These are phyloP conservation scores for Sabatieria punctata DNA, from an alignment of 2,888 invertebrate species.

Conservation along the genomic window DNA sequence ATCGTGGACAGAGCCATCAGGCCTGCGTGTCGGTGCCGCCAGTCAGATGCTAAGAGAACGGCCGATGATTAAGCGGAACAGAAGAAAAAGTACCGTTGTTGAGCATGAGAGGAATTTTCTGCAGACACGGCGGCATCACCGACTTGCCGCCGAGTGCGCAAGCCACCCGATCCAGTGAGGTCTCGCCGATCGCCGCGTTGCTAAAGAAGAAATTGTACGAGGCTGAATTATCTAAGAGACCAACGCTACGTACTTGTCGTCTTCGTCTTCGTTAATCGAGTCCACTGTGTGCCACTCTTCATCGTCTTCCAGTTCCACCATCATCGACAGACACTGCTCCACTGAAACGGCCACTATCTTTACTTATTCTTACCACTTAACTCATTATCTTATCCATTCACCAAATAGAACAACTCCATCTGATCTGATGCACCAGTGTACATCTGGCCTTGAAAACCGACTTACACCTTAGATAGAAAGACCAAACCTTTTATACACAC, in stretches of 20 bases:
- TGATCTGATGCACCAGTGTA: too few relatives aligned
- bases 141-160: conserved; percentile 86
- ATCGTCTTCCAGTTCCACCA: conserved; percentile 85
- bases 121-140: conserved; percentile 70
- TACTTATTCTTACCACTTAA: background rate
- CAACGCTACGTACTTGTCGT: conserved; percentile 61
- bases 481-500: too few relatives aligned
- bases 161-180: conserved; percentile 86
- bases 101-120: conserved; percentile 69
- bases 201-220: conserved; percentile 39
- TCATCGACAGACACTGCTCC: conserved; percentile 70
- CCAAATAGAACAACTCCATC: too few relatives aligned
- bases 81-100: conserved; percentile 40
- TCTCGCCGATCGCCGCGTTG: conserved; percentile 86
- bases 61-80: background rate
- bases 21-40: conserved; percentile 63
- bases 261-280: conserved; percentile 58
- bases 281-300: conserved; percentile 70
- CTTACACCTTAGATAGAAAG: too few relatives aligned
- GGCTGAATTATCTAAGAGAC: conserved; percentile 8
- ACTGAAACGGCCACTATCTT: conserved; percentile 44
- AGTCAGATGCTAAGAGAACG: conserved; percentile 25
- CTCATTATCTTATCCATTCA: background rate
- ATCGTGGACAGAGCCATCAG: conserved; percentile 96
- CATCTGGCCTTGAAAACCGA: too few relatives aligned